A percentile compares a stretch with the other conserved stretches of the same genome.
Evolutionary conservation across 2,888 invertebrate species (phyloP).

Genomic region (Iphiclides podalirius): DNA sequence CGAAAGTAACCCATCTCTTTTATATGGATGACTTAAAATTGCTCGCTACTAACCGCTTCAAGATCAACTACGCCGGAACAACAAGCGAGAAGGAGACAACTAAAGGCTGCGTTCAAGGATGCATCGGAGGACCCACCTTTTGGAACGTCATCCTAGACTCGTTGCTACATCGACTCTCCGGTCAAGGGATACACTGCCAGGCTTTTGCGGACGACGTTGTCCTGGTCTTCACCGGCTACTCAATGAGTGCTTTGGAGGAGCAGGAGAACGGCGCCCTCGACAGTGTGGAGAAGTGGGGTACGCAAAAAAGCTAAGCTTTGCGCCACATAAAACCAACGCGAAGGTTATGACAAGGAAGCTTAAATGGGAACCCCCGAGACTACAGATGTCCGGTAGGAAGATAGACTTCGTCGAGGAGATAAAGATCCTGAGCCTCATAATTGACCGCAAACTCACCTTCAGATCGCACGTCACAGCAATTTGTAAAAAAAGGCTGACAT

Average conservation of each 20-base stretch:
- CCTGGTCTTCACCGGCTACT: background rate
- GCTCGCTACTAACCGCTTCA: too few relatives aligned
- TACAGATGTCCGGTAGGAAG: background rate
- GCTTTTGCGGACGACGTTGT: slow-evolving; percentile 3
- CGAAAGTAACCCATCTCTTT: too few relatives aligned
- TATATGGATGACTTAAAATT: too few relatives aligned
- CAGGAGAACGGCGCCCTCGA: background rate
- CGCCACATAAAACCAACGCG: background rate
- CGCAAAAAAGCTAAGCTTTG: background rate
- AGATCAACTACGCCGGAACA: slow-evolving; percentile 10
- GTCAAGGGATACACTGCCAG: background rate
- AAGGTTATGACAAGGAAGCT: background rate
- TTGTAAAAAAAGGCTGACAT: slow-evolving; percentile 18
- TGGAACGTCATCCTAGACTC: slow-evolving; percentile 23
- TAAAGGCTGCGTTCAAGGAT: slow-evolving; percentile 23
- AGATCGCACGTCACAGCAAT: background rate
- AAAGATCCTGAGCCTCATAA: background rate
- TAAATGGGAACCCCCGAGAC: background rate
- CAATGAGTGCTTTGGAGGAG: background rate
- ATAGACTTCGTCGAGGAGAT: background rate
- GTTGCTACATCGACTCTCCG: background rate
- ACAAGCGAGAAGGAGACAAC: background rate
- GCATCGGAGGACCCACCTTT: too few relatives aligned
- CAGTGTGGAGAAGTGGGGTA: background rate
- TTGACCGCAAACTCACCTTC: slow-evolving; percentile 1